These are phyloP conservation scores for Aphrophora alni DNA, from an alignment of 2,888 invertebrate species.

Conservation along the genomic window DNA sequence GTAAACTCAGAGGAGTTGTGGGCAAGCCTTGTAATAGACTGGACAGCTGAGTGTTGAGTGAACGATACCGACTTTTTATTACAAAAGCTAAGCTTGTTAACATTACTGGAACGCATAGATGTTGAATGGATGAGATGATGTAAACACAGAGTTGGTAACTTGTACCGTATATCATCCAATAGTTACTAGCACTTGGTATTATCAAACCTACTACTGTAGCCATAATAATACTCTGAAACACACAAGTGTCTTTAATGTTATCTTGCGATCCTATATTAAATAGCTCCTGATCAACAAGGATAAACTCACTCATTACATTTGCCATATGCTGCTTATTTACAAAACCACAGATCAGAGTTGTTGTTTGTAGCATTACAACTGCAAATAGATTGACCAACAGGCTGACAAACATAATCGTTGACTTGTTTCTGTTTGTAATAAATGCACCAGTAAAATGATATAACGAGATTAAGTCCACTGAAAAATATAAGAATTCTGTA, in stretches of 20 bases:
- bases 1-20: neutral
- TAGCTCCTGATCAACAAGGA: neutral
- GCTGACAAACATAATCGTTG: neutral
- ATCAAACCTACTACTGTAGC: neutral
- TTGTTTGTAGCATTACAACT: neutral
- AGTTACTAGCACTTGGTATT: too few species aligned
- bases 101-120: neutral
- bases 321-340: neutral
- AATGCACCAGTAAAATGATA: neutral
- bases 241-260: neutral
- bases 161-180: neutral
- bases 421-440: neutral
- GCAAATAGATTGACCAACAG: neutral
- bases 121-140: neutral
- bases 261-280: neutral
- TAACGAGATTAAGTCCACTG: neutral
- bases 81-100: neutral
- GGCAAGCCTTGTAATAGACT: neutral
- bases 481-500: neutral
- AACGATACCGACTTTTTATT: neutral
- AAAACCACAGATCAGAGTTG: neutral
- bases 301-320: neutral
- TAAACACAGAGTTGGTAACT: neutral
- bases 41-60: neutral
- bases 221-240: neutral